Conservation (phyloP, 2,888 invertebrate species). For the Sycophila texana region DNA sequence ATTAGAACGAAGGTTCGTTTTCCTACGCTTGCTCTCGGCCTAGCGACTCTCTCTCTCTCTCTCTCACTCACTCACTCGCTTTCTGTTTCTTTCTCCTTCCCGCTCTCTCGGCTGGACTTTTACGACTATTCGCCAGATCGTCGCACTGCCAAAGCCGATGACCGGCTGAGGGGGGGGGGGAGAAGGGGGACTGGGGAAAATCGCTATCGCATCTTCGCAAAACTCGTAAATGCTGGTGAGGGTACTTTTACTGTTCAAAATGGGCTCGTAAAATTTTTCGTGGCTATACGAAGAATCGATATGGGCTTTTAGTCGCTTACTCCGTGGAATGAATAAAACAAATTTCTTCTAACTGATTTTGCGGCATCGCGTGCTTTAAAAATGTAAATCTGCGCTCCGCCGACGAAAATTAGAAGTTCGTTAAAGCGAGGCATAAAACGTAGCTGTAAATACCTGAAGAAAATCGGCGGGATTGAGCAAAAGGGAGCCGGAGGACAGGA, state of each 20-base stretch:
- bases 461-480: not conserved
- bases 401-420: too few species aligned
- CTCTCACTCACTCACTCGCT: not conserved
- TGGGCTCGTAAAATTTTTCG: too few species aligned
- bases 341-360: too few species aligned
- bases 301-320: not conserved
- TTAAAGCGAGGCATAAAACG: too few species aligned
- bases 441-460: not conserved
- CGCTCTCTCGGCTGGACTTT: not conserved
- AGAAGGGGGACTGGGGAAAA: not conserved
- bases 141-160: not conserved
- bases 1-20: not conserved
- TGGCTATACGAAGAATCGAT: not conserved
- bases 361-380: too few species aligned
- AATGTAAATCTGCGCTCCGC: too few species aligned
- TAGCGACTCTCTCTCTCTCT: too few species aligned
- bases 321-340: not conserved
- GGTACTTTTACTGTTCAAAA: too few species aligned
- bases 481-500: not conserved
- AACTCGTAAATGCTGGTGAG: not conserved
- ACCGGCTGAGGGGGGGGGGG: not conserved
- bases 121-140: constrained; percentile 13
- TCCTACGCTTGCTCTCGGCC: too few species aligned
- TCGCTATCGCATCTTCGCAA: not conserved
- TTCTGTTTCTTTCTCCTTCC: not conserved